phyloP scores from a whole-genome alignment of 2,113 vertebrate species.

The Nothobranchius kuhntae region DNA sequence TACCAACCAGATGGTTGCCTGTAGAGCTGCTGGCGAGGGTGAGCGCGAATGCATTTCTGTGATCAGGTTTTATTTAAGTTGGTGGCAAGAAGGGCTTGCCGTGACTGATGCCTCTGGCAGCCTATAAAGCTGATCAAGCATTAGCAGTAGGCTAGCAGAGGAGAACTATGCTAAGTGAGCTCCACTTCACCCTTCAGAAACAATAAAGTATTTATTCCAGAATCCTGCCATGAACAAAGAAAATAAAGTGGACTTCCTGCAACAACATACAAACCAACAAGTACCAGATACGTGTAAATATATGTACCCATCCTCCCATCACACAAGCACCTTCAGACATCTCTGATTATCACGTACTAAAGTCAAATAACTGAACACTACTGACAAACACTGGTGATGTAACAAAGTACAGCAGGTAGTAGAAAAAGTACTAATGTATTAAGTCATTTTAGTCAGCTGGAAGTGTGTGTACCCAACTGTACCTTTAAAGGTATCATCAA shows the following conservation, averaged over 20 bases:
- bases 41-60: constrained; percentile 43
- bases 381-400: too few relatives aligned
- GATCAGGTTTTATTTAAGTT: constrained; percentile 52
- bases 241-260: neutral
- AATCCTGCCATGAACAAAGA: neutral
- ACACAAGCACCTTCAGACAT: too few relatives aligned
- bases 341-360: too few relatives aligned
- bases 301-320: too few relatives aligned
- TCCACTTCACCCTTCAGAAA: constrained; percentile 13
- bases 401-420: too few relatives aligned
- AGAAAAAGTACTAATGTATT: too few relatives aligned
- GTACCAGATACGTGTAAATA: too few relatives aligned
- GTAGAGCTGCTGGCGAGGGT: constrained; percentile 14
- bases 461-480: too few relatives aligned
- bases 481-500: too few relatives aligned
- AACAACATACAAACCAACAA: neutral
- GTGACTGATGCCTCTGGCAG: constrained; percentile 34
- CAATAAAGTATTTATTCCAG: neutral
- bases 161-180: constrained; percentile 10
- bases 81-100: constrained; percentile 1
- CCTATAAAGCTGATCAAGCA: constrained; percentile 49
- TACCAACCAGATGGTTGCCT: constrained; percentile 30
- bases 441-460: too few relatives aligned
- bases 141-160: constrained; percentile 42
- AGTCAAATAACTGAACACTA: too few relatives aligned